Conservation (phyloP, 2,113 vertebrate genomes). For the Muntiacus muntjak region DNA sequence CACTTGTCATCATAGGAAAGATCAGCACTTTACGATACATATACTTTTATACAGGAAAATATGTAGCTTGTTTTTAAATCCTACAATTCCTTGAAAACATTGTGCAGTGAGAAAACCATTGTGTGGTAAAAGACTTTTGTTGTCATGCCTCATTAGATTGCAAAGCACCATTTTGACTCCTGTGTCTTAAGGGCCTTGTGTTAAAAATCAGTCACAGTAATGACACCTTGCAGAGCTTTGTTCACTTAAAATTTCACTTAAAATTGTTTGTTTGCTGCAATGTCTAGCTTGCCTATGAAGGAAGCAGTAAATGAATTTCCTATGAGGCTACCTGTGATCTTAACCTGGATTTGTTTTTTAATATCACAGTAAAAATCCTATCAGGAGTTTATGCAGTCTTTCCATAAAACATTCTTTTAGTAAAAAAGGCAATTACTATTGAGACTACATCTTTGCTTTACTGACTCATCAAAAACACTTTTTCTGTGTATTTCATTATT, state of each 20-base stretch:
- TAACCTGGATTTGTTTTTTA: neutral
- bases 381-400: neutral
- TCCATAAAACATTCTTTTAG: neutral
- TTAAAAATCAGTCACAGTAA: neutral
- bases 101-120: neutral
- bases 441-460: neutral
- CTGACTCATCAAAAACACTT: neutral
- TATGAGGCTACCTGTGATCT: neutral
- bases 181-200: neutral
- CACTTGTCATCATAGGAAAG: neutral
- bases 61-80: neutral
- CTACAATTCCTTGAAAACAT: neutral
- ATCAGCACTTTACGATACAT: neutral
- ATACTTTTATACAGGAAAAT: neutral
- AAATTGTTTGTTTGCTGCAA: neutral
- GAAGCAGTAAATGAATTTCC: neutral
- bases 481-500: neutral
- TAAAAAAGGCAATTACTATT: neutral
- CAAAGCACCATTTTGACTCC: neutral
- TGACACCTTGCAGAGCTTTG: neutral
- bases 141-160: neutral
- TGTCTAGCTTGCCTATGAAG: neutral
- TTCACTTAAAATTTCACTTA: neutral
- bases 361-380: neutral
- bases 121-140: neutral